Base-by-base conservation (phyloP, 2,113 vertebrate genomes). In the Chloropsis cyanopogon region DNA sequence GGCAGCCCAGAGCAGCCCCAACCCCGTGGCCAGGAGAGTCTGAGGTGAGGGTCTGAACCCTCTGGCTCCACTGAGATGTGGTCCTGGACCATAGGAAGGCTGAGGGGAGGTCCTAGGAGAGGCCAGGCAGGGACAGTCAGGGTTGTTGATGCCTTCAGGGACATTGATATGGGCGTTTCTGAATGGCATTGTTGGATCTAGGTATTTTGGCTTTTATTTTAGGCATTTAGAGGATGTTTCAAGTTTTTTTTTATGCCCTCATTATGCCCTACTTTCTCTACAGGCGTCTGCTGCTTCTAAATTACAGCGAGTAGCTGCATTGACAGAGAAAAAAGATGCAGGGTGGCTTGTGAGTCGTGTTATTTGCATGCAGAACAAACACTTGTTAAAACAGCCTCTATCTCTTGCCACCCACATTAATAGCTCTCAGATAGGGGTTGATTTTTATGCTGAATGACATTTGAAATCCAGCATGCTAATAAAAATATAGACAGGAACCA, bases 11-110 rank as follows among this genome's bases (percentile, higher is more conserved):
- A 31, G 15, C 7, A 65, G 15, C 6, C n/a, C 14, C 16, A 10
- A 5, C 0, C 7, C 22, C 6, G 1, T 1, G 11, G 35, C 10
- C 8, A 3, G 14, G 7, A 57, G 28, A 49, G 13, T 39, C 26
- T 7, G 1, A 21, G 37, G 9, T 61, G 21, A 64, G 68, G 25
- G 23, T 31, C 39, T 66, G 26, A 87, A 10, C 9, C 23, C 7
- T 26, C 12, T 9, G 9, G 7, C 13, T 66, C 23, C 29, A 12
- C 35, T 86, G 89, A 66, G 82, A 12, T 8, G 22, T 17, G 12
- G 37, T 73, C 7, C 56, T 78, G 60, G 41, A 29, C 10, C n/a
- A 26, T 2, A 18, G 46, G 12, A 31, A 78, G 9, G 22, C 5
- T 53, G 24, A 35, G 23, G 15, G 4, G 4, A 81, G 12, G 9